These are phyloP conservation scores for Pachyuromys duprasi DNA, from an alignment of 2,797 vertebrate genomes.

Conservation along the genomic window DNA sequence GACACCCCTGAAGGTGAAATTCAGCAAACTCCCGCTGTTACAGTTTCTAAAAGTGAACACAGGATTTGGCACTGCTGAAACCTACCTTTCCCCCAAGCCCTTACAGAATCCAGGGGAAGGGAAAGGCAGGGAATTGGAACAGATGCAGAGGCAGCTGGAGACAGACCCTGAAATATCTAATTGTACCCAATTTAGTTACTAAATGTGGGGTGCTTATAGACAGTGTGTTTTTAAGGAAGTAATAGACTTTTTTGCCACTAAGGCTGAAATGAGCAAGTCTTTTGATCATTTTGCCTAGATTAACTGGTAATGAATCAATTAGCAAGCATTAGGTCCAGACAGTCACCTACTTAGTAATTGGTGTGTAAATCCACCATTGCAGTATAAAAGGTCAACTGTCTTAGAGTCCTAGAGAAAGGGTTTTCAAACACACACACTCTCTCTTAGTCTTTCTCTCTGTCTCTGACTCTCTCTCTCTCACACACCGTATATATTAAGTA, in stretches of 20 bases:
- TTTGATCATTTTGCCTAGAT: slow-evolving; percentile 65
- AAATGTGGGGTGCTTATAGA: slow-evolving; percentile 51
- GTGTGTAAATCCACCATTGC: slow-evolving; percentile 35
- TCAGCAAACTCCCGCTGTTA: slow-evolving; percentile 62
- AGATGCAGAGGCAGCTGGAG: slow-evolving; percentile 79
- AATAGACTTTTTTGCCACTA: slow-evolving; percentile 71
- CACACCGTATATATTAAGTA: not conserved
- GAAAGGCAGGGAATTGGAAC: slow-evolving; percentile 64
- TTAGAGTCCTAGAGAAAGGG: not conserved
- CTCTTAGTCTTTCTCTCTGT: too few species aligned
- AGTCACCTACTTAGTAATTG: slow-evolving; percentile 57
- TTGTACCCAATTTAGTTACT: slow-evolving; percentile 61
- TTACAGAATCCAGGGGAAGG: slow-evolving; percentile 41
- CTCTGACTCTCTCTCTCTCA: too few species aligned
- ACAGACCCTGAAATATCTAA: slow-evolving; percentile 64
- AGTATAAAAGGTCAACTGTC: slow-evolving; percentile 3
- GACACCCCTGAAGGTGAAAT: slow-evolving; percentile 73
- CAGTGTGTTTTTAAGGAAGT: slow-evolving; percentile 67
- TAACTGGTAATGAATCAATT: slow-evolving; percentile 69
- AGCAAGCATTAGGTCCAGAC: slow-evolving; percentile 41
- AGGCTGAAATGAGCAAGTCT: slow-evolving; percentile 58
- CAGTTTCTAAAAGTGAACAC: slow-evolving; percentile 72
- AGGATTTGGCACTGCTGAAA: slow-evolving; percentile 62
- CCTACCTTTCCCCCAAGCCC: slow-evolving; percentile 51
- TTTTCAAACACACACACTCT: not conserved